Evolutionary conservation across 35 echinoderm and acorn worm species (phyloP).

Genomic region (Ophiothrix spiculata): DNA sequence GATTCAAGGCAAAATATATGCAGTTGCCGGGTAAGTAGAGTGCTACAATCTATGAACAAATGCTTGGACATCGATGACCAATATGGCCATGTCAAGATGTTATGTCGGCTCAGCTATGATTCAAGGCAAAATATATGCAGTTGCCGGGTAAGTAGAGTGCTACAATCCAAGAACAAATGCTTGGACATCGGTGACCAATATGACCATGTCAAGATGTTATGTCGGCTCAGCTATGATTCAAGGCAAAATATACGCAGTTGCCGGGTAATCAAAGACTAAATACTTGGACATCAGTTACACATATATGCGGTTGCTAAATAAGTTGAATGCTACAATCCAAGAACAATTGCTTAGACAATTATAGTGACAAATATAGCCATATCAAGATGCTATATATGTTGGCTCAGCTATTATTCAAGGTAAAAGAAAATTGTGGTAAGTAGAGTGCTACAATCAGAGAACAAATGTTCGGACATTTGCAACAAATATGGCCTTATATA

Average conservation of each 20-base stretch:
- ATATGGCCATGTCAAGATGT: not conserved
- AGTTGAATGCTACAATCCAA: not conserved
- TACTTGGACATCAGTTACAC: too few relatives aligned
- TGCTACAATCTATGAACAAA: not conserved
- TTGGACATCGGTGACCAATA: constrained; percentile 45
- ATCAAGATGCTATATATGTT: not conserved
- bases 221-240: constrained; percentile 51
- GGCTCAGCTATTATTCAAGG: too few relatives aligned
- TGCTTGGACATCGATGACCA: not conserved
- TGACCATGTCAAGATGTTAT: constrained; percentile 58
- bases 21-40: constrained; percentile 66
- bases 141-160: constrained; percentile 69
- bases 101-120: constrained; percentile 19
- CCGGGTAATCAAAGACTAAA: too few relatives aligned
- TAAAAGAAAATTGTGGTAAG: too few relatives aligned
- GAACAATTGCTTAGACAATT: not conserved
- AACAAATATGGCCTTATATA: too few relatives aligned
- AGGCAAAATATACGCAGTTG: constrained; percentile 56
- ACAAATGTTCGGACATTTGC: too few relatives aligned
- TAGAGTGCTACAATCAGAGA: too few relatives aligned
- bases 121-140: constrained; percentile 58
- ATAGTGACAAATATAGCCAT: not conserved
- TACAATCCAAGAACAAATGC: constrained; percentile 60
- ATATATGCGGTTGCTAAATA: too few relatives aligned
- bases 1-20: constrained; percentile 64